Percentiles rank a stretch among this genome's conserved stretches.
These are phyloP conservation scores for Dynastes grantii DNA, from an alignment of 2,888 invertebrate genomes.

Conservation along the genomic window DNA sequence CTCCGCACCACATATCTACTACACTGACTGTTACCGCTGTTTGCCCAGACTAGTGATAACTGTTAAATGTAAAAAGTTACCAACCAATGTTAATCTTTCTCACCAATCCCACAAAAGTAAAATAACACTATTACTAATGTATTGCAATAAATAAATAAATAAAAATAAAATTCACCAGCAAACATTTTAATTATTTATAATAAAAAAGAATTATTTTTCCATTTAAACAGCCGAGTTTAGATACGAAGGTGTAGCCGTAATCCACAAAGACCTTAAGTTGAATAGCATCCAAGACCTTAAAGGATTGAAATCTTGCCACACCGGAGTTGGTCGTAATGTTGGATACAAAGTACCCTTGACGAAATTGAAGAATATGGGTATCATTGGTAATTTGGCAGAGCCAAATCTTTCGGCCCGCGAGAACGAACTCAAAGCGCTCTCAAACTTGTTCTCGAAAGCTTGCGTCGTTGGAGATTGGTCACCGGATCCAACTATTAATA, in stretches of 20 bases:
- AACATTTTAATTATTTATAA: too few relatives aligned
- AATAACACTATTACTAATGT: too few relatives aligned
- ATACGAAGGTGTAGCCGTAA: constrained; percentile 87
- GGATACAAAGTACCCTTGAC: constrained; percentile 90
- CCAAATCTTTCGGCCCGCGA: constrained; percentile 81
- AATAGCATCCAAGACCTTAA: constrained; percentile 79
- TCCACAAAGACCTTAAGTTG: constrained; percentile 83
- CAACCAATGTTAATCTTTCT: too few relatives aligned
- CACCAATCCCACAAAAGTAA: too few relatives aligned
- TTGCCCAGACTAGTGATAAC: too few relatives aligned
- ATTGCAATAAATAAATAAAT: too few relatives aligned
- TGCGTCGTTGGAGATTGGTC: constrained; percentile 92
- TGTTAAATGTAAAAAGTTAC: too few relatives aligned
- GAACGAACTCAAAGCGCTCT: constrained; percentile 87
- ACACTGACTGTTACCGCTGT: too few relatives aligned
- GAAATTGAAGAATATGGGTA: constrained; percentile 81
- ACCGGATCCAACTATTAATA: constrained; percentile 80
- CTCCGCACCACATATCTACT: too few relatives aligned
- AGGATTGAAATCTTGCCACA: constrained; percentile 89
- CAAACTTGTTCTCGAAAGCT: constrained; percentile 85
- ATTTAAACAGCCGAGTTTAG: constrained; percentile 78
- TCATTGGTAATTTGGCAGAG: constrained; percentile 80
- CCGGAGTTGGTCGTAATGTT: constrained; percentile 89
- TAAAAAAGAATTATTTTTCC: background rate
- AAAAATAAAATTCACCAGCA: too few relatives aligned